Evolutionary conservation across 2,888 invertebrate genomes (phyloP), one percentile per base, ranked within the genome.

Genomic region (Caenorhabditis uteleia): DNA sequence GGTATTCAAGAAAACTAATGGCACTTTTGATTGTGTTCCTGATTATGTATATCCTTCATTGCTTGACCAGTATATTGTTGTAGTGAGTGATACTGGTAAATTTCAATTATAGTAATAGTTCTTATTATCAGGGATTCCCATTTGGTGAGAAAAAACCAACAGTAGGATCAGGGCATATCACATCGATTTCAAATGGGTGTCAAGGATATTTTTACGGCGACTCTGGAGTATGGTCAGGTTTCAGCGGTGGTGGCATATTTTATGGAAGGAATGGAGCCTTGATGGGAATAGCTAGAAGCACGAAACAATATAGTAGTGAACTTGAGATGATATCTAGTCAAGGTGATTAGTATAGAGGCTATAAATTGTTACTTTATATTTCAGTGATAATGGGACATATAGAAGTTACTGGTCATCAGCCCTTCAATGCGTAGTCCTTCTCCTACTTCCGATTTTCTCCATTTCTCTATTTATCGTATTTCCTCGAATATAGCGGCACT

Each of bases 51-150:
- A 18, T 48, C 65, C 61, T 7, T 18, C 7, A 33, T 33, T 45
- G 26, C 48, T 64, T 1, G 64, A 64, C 34, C 44, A 64, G 31
- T 64, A 64, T 42, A 62, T 64, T 33, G 60, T 46, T 25, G 39
- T 64, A 6, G 64, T 64, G 53, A 64, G 64, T 64, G 57, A 59
- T n/a, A n/a, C n/a, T n/a, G n/a, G n/a, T n/a, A n/a, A n/a, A n/a
- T n/a, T n/a, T n/a, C n/a, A n/a, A n/a, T n/a, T n/a, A n/a, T n/a
- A n/a, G n/a, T n/a, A n/a, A n/a, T n/a, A n/a, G n/a, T n/a, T n/a
- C n/a, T 61, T 48, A 59, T 51, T 64, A 53, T 64, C 59, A 62
- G 60, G 64, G 64, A 25, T 64, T 45, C 53, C 33, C 61, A 2
- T 62, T 64, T 26, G 60, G 60, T 31, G 64, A 64, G 33, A 64